Evolutionary conservation across 2,113 vertebrate genomes (phyloP), one percentile per base, ranked within the genome.

Genomic region (Dasyurus viverrinus): DNA sequence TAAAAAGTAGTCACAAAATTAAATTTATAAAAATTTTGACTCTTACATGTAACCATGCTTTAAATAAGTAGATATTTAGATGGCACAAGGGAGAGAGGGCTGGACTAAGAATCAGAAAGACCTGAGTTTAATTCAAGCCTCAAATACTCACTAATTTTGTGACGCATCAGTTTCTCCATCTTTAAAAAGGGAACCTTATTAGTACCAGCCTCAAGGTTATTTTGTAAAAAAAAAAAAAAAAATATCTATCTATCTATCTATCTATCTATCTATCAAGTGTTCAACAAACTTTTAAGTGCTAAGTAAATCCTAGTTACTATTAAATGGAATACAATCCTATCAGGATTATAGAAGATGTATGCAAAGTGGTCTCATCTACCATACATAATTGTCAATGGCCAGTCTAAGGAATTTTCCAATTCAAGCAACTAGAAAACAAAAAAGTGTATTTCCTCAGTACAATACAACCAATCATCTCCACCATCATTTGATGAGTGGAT

Each of bases 311-410:
- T 68, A 68, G 60, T 36, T 36, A 68, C 30, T 60, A 60, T 68
- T 68, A 68, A 68, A 30, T 68, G 12, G 30, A 68, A 14, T 48
- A 22, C 93, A 92, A 93, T 1, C 22, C 53, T 36, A 90, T n/a
- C 93, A 90, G 91, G 54, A 94, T 54, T 93, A 54, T 47, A 93
- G 47, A 60, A 36, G n/a, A 94, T 24, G 92, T 47, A 47, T 47
- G 2, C 54, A 95, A 92, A 93, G 76, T 54, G 27, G 60, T 48
- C 84, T 16, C 54, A 92, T 42, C 19, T 84, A n/a, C 36, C 7
- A 84, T 42, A 84, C 68, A 84, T 84, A 84, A n/a, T 19, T 84
- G 14, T 84, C 16, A 84, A 22, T 84, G 16, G 22, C 36, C 19
- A 84, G 8, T 84, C 36, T 42, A 22, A 42, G 36, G 42, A 84